phyloP scores from a whole-genome alignment of 1,140 invertebrate species.

The Macrobrachium nipponense region DNA sequence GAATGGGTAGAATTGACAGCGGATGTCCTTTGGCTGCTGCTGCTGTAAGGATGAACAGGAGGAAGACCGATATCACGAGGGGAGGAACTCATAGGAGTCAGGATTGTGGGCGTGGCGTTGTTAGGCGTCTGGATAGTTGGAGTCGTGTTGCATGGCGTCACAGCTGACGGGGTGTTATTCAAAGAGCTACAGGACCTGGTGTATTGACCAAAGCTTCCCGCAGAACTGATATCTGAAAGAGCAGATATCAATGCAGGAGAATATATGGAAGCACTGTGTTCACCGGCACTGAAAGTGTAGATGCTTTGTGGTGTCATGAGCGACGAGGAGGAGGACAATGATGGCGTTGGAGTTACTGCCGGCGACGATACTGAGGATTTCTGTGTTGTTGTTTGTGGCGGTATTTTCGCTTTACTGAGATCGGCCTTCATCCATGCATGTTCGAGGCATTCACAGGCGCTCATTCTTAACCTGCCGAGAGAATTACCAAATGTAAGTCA shows the following conservation, averaged over 20 bases:
- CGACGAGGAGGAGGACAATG: conserved; percentile 20
- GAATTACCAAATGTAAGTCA: conserved; percentile 60
- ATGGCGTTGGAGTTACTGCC: not conserved
- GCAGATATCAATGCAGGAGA: conserved; percentile 41
- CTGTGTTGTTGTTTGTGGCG: conserved; percentile 9
- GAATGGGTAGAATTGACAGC: conserved; percentile 50
- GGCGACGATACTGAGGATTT: conserved; percentile 12
- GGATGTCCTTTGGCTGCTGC: conserved; percentile 27
- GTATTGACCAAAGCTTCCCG: conserved; percentile 7
- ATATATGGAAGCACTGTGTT: not conserved
- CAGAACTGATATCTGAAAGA: conserved; percentile 38
- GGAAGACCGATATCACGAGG: conserved; percentile 51
- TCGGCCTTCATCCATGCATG: conserved; percentile 74
- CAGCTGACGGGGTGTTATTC: conserved; percentile 35
- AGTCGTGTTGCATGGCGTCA: conserved; percentile 41
- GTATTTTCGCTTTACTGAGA: conserved; percentile 56
- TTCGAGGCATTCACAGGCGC: conserved; percentile 75
- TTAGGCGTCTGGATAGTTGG: conserved; percentile 37
- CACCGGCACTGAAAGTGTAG: not conserved
- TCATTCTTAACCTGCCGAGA: conserved; percentile 73
- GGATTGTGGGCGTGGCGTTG: conserved; percentile 47
- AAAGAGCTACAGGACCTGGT: conserved; percentile 29
- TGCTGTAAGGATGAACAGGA: conserved; percentile 37
- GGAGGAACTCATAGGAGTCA: conserved; percentile 55
- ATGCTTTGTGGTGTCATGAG: not conserved